Base-by-base conservation (phyloP, 2,888 invertebrate genomes). In the Synergus umbraculus region DNA sequence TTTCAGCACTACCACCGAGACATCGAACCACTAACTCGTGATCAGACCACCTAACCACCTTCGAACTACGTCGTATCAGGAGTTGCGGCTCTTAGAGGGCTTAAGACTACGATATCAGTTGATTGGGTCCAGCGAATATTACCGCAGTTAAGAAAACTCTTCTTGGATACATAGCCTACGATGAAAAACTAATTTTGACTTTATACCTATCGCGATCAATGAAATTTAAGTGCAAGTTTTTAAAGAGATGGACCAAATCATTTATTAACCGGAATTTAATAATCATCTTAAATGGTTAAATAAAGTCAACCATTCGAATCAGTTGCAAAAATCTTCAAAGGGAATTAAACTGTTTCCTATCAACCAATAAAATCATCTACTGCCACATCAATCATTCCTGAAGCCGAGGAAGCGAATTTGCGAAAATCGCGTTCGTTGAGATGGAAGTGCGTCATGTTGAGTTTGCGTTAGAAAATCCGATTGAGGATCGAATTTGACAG, bases 21-120 rank as follows among this genome's bases (percentile, higher is more conserved):
- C 83, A 86, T 88, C 87, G 87, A 89, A 89, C 89, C 90, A 91
- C 91, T 92, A 92, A 92, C 92, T 92, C 90, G 91, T 91, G 91
- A 92, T 92, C 91, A 91, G 89, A 86, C 89, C 86, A 85, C 87
- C 90, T 88, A 88, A 88, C 90, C 88, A 87, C 85, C 87, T 83
- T 87, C 87, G 86, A 89, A 89, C 88, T 89, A 89, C 86, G 82
- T 84, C 87, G 90, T 91, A 91, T 91, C 91, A 91, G 88, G 87
- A 91, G 91, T 91, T 91, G 90, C 89, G 88, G 88, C 89, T 89
- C 89, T 89, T 89, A 86, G 86, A 87, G 88, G 88, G 87, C 89
- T 88, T 88, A 90, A 88, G 89, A 86, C 88, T 86, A 87, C 89
- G 91, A 91, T 92, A 92, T 92, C 91, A 90, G 91, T 92, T 91